phyloP scores from a whole-genome alignment of 1,140 invertebrate genomes.

The Coboldia fuscipes region DNA sequence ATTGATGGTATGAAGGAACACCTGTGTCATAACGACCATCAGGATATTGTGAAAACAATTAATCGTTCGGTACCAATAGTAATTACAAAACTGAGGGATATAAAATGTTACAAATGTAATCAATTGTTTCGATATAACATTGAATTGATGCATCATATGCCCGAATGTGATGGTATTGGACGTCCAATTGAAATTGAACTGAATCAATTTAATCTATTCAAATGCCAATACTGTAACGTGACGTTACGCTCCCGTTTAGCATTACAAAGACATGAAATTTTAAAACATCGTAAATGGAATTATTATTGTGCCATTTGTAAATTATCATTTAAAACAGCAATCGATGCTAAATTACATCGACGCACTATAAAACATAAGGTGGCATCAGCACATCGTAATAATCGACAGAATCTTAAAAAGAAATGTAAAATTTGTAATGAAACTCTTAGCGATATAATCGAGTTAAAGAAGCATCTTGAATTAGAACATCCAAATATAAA shows the following conservation, averaged over 20 bases:
- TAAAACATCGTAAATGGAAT: slow-evolving; percentile 26
- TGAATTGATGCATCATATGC: slow-evolving; percentile 41
- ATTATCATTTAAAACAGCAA: slow-evolving; percentile 31
- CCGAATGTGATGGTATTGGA: slow-evolving; percentile 10
- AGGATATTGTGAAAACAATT: slow-evolving; percentile 44
- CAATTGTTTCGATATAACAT: slow-evolving; percentile 43
- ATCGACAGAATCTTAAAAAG: slow-evolving; percentile 19
- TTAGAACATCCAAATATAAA: slow-evolving; percentile 33
- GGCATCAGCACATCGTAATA: slow-evolving; percentile 22
- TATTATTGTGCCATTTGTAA: slow-evolving; percentile 47
- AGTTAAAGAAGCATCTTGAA: slow-evolving; percentile 41
- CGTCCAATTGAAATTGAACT: slow-evolving; percentile 25
- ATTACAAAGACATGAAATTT: slow-evolving; percentile 38
- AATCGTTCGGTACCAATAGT: slow-evolving; percentile 60
- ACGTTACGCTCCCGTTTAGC: slow-evolving; percentile 34
- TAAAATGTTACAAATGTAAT: slow-evolving; percentile 36
- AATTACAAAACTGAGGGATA: slow-evolving; percentile 39
- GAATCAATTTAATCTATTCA: slow-evolving; percentile 36
- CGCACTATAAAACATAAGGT: slow-evolving; percentile 35
- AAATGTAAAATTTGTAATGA: slow-evolving; percentile 9
- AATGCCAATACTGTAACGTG: slow-evolving; percentile 31
- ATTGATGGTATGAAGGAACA: slow-evolving; percentile 46
- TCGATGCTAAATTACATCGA: slow-evolving; percentile 42
- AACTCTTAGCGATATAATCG: slow-evolving; percentile 25
- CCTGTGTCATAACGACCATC: slow-evolving; percentile 38